These are phyloP conservation scores for Stenodema calcarata DNA, from an alignment of 2,888 invertebrate species.

Conservation along the genomic window DNA sequence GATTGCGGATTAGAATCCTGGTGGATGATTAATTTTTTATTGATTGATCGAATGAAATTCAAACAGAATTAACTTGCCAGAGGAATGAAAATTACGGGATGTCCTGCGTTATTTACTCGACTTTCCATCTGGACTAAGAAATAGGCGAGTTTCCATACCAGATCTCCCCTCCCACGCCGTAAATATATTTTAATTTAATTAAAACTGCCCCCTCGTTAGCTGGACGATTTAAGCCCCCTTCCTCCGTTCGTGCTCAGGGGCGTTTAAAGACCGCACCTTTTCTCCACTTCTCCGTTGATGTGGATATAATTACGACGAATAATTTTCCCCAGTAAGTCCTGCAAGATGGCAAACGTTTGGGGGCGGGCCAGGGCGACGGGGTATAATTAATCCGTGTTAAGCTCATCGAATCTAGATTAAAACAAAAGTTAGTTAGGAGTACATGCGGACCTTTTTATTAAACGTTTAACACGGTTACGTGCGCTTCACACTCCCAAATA, in stretches of 20 bases:
- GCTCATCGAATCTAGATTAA: not conserved
- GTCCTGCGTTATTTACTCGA: not conserved
- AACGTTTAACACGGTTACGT: not conserved
- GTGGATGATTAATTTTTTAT: too few species aligned
- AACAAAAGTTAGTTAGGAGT: not conserved
- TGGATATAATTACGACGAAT: constrained; percentile 2
- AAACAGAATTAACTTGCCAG: too few species aligned
- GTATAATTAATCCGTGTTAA: not conserved
- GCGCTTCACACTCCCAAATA: not conserved
- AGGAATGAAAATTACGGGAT: too few species aligned
- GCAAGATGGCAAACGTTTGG: not conserved
- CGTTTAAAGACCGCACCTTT: not conserved
- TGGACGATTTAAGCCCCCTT: constrained; percentile 16
- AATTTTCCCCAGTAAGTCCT: not conserved
- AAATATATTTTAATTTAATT: constrained; percentile 35
- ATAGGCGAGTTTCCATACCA: not conserved
- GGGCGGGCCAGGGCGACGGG: not conserved
- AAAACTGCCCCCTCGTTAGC: constrained; percentile 31
- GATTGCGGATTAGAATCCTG: too few species aligned
- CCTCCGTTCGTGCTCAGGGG: not conserved
- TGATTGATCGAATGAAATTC: too few species aligned
- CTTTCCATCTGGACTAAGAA: not conserved
- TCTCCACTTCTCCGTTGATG: not conserved
- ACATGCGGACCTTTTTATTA: not conserved
- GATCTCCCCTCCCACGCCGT: not conserved